These are phyloP conservation scores for Drosophila anomalipes DNA, from an alignment of 2,888 invertebrate species.

Conservation along the genomic window DNA sequence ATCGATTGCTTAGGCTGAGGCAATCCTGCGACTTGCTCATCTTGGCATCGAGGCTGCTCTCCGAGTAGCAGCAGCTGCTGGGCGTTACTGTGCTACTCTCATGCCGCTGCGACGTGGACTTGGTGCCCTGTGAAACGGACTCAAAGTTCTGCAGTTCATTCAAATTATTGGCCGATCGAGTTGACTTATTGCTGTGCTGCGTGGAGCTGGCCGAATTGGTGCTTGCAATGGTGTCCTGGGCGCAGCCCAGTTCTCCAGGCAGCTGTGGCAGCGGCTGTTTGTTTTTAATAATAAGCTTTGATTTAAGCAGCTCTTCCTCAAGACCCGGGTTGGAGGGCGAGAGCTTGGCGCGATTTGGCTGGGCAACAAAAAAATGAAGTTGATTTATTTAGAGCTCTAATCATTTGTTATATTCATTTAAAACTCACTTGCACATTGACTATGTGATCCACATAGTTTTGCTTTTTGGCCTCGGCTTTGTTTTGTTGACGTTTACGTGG, in stretches of 20 bases:
- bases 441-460: constrained; percentile 88
- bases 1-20: constrained; percentile 86
- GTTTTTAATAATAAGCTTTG: constrained; percentile 85
- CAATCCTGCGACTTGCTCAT: constrained; percentile 85
- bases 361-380: neutral
- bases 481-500: constrained; percentile 87
- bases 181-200: constrained; percentile 76
- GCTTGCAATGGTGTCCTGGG: constrained; percentile 62
- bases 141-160: constrained; percentile 85
- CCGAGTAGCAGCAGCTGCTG: constrained; percentile 84
- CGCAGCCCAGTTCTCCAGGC: constrained; percentile 68
- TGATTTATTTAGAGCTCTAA: neutral
- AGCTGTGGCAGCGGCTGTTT: constrained; percentile 85
- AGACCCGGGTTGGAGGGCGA: constrained; percentile 84
- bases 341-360: constrained; percentile 83
- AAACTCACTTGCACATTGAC: constrained; percentile 87
- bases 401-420: too few relatives aligned
- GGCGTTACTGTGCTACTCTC: constrained; percentile 85
- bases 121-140: constrained; percentile 81
- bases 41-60: constrained; percentile 84
- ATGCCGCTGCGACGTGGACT: constrained; percentile 81
- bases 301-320: constrained; percentile 84
- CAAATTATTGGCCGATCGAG: constrained; percentile 85
- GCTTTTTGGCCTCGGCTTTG: constrained; percentile 82
- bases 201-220: constrained; percentile 67